Percentiles rank a stretch among this genome's conserved stretches.
Evolutionary conservation across 1,140 invertebrate species (phyloP).

Genomic region (Telenomus remus): DNA sequence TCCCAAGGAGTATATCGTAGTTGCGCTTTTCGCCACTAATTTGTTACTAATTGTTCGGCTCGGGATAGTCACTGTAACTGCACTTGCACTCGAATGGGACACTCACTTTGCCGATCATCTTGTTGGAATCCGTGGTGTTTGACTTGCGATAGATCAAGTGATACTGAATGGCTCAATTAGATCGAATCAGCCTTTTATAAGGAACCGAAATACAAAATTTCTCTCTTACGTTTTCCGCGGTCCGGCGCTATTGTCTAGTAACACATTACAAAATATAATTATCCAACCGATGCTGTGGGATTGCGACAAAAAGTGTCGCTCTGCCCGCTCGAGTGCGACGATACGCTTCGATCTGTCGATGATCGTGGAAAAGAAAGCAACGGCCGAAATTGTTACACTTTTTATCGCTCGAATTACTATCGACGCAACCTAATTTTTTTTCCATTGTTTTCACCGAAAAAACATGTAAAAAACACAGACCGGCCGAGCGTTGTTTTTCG

Average conservation of each 20-base stretch:
- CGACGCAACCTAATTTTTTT: constrained; percentile 2
- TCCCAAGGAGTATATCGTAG: neutral
- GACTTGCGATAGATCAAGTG: constrained; percentile 13
- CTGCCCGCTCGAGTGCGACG: constrained; percentile 37
- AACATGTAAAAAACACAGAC: too few relatives aligned
- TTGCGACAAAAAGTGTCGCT: constrained; percentile 30
- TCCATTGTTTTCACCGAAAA: too few relatives aligned
- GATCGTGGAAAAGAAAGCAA: constrained; percentile 51
- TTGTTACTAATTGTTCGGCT: too few relatives aligned
- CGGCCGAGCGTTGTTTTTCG: too few relatives aligned
- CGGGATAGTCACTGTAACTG: too few relatives aligned
- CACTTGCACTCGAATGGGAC: neutral
- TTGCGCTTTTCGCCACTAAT: too few relatives aligned
- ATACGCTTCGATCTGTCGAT: constrained; percentile 45
- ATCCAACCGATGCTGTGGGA: constrained; percentile 47
- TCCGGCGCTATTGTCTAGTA: constrained; percentile 44
- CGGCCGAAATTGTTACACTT: constrained; percentile 32
- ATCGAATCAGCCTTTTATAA: constrained; percentile 54
- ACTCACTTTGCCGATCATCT: constrained; percentile 53
- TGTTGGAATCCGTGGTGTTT: neutral
- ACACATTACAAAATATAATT: constrained; percentile 61
- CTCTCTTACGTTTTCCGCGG: constrained; percentile 40
- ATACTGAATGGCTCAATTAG: constrained; percentile 42
- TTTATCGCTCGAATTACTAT: constrained; percentile 6
- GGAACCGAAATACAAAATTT: constrained; percentile 33